Evolutionary conservation across 2,888 invertebrate species (phyloP), one percentile per base, ranked within the genome.

Genomic region (Aphodius granarius): DNA sequence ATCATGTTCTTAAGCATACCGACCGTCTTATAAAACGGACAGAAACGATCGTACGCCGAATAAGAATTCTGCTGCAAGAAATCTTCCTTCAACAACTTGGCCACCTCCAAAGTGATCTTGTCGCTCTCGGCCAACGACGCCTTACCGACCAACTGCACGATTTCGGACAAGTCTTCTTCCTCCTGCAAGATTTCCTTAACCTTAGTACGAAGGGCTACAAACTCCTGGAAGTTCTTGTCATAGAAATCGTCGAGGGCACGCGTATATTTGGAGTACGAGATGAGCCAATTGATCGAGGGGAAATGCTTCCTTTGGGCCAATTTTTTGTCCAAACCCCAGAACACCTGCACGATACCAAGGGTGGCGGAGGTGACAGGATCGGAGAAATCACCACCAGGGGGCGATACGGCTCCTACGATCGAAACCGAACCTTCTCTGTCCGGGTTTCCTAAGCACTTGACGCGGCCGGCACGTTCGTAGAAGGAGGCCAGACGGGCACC

Each of bases 281-380:
- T 99, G 83, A 99, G 94, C 99, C 99, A 99, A 90, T 99, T 99
- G 90, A 99, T 97, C 82, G 98, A 98, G 78, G 99, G 99, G 92
- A 99, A 99, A 90, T 99, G 99, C 88, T 99, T 99, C 82, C 99
- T 92, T 90, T 99, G 99, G 0, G 99, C 99, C 78, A 99, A 91
- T 87, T 98, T 99, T 89, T 99, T 99, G 89, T 99, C 99, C 85
- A 99, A 90, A 78, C 99, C 99, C 99, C 99, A 99, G 91, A 99
- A 99, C 89, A 99, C 99, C 88, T 99, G 98, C 78, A 98, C 98
- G 87, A 99, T 99, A 90, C 84, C 84, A 78, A 99, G 92, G 16
- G 99, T 99, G 77, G 99, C 99, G 0, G 99, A 97, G 2, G 99
- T 99, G 74, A 99, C 99, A 73, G 99, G 99, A 92, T 99, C 99